Percentiles rank a stretch among this genome's conserved stretches.
Evolutionary conservation across 2,113 vertebrate genomes (phyloP).

Genomic region (Engraulis encrasicolus): DNA sequence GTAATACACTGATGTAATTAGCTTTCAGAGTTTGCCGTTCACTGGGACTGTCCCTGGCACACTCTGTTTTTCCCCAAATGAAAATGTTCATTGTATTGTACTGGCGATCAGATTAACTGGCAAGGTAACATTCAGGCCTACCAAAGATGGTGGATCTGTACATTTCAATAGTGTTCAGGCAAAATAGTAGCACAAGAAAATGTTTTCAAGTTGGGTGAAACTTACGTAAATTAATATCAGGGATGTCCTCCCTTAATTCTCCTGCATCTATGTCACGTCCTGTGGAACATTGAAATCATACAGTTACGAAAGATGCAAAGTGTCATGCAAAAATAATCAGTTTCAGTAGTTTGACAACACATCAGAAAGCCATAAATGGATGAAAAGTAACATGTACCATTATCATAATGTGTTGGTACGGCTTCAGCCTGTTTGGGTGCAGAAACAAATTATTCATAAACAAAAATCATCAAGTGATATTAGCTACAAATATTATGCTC

Average conservation of each 20-base stretch:
- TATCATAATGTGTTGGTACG: not conserved
- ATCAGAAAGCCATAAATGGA: not conserved
- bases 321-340: not conserved
- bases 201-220: not conserved
- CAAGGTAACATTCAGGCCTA: no score
- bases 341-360: not conserved
- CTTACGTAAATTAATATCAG: constrained; percentile 71
- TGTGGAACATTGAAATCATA: constrained; percentile 24
- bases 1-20: not conserved
- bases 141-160: no score
- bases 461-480: not conserved
- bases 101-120: no score
- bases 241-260: constrained; percentile 71
- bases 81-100: not conserved
- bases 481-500: not conserved
- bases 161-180: no score
- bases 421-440: not conserved
- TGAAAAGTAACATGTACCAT: constrained; percentile 2
- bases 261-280: constrained; percentile 66
- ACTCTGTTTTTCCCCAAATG: not conserved
- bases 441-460: not conserved
- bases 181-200: not conserved
- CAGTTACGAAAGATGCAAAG: not conserved
- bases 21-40: not conserved
- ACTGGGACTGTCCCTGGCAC: not conserved